Evolutionary conservation across 1,140 invertebrate genomes (phyloP), one percentile per base, ranked within the genome.

Genomic region (Orussus abietinus): DNA sequence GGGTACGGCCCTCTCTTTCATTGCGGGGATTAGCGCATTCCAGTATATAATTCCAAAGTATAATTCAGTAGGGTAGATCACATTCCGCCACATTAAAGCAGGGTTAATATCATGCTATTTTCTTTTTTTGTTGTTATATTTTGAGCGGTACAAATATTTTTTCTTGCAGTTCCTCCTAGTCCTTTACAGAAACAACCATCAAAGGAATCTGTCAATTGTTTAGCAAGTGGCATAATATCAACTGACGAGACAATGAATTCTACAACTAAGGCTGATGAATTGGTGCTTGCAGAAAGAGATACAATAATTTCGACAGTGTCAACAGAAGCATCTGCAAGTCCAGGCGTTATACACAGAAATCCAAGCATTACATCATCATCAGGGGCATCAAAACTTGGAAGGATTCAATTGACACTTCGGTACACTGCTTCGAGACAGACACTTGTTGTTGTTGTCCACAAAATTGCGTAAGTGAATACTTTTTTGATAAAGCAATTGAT

Each of bases 401-500:
- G 86, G 38, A 89, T 95, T 42, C 84, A 93, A 59, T 60, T 96
- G 22, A 90, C 90, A 3, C 71, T 94, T n/a, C 80, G 84, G 19
- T 95, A 93, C 69, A 92, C 87, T 53, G 76, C 84, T 19, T 83
- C 83, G 49, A 75, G 90, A 36, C 88, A 92, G 60, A 82, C 84
- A 47, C 73, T 96, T 1, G 78, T 85, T 38, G 76, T 94, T 30
- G 85, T 89, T 12, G 80, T 96, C 1, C 90, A 95, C 63, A 91
- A 90, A 79, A 83, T 93, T 50, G 80, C 81, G 89, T 92, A 80
- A 83, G 86, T 81, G 38, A 35, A 19, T 45, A n/a, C n/a, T n/a
- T n/a, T n/a, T n/a, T n/a, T n/a, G n/a, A n/a, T n/a, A n/a, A n/a
- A n/a, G n/a, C n/a, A n/a, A n/a, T n/a, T n/a, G n/a, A n/a, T n/a